Conservation (phyloP, 1,140 invertebrate species). For the Lethocerus indicus region DNA sequence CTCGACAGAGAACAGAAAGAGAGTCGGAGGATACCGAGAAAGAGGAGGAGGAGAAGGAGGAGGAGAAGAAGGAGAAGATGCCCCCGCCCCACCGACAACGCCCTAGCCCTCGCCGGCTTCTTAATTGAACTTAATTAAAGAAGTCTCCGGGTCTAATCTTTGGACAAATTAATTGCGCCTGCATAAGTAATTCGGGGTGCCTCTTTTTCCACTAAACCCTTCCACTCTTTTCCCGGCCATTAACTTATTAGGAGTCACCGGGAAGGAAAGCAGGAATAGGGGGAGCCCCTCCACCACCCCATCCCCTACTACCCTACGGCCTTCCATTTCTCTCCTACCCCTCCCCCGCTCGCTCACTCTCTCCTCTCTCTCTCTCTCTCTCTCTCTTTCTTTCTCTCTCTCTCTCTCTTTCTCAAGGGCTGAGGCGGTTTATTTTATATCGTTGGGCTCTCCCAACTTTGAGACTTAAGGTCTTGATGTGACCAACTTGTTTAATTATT, state of each 20-base stretch:
- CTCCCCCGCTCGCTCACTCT: background rate
- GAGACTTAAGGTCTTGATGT: slow-evolving; percentile 11
- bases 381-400: background rate
- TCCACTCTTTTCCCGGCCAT: slow-evolving; percentile 12
- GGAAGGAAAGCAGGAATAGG: background rate
- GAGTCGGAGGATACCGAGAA: too few species aligned
- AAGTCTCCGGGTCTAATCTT: slow-evolving; percentile 16
- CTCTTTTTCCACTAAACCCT: background rate
- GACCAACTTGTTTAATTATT: slow-evolving; percentile 16
- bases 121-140: slow-evolving; percentile 19
- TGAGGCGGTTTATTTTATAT: slow-evolving; percentile 7
- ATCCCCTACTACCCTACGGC: background rate
- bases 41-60: too few species aligned
- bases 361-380: background rate
- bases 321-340: background rate
- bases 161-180: slow-evolving; percentile 17
- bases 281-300: background rate
- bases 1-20: too few species aligned
- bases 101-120: slow-evolving; percentile 1
- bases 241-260: slow-evolving; percentile 15
- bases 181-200: slow-evolving; percentile 15
- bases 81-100: too few species aligned
- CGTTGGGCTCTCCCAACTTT: slow-evolving; percentile 7
- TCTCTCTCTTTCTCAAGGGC: too few species aligned
- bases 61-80: too few species aligned